Conservation (phyloP, 2,888 invertebrate genomes). For the Allygus modestus region DNA sequence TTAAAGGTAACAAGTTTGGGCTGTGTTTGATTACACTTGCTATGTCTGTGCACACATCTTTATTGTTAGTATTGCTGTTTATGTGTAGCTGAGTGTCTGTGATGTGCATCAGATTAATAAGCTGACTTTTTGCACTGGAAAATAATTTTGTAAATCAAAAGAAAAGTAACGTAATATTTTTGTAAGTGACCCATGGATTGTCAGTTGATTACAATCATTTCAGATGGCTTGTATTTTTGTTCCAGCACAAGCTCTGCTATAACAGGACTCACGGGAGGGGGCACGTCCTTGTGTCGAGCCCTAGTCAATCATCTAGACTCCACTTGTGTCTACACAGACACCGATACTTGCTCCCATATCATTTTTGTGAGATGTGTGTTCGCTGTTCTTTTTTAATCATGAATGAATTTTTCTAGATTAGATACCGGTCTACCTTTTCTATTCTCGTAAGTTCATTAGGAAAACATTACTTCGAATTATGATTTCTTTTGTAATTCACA, state of each 20-base stretch:
- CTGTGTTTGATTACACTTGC: too few species aligned
- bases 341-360: conserved; percentile 51
- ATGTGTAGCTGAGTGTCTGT: too few species aligned
- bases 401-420: conserved; percentile 16
- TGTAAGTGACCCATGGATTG: too few species aligned
- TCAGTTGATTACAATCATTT: too few species aligned
- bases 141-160: too few species aligned
- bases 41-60: too few species aligned
- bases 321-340: not conserved
- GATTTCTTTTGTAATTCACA: conserved; percentile 28
- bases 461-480: not conserved
- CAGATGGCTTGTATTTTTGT: too few species aligned
- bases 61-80: too few species aligned
- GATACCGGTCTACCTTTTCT: not conserved
- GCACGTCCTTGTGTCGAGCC: not conserved
- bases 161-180: too few species aligned
- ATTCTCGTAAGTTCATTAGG: not conserved
- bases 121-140: too few species aligned
- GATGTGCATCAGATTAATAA: too few species aligned
- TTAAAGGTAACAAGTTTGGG: too few species aligned
- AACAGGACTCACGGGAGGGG: not conserved
- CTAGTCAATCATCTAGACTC: not conserved
- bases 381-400: conserved; percentile 39
- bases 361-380: conserved; percentile 57
- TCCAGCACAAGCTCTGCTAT: conserved; percentile 46